Evolutionary conservation across 2,113 vertebrate genomes (phyloP).

Genomic region (Gnathonemus echidnorhynchus): DNA sequence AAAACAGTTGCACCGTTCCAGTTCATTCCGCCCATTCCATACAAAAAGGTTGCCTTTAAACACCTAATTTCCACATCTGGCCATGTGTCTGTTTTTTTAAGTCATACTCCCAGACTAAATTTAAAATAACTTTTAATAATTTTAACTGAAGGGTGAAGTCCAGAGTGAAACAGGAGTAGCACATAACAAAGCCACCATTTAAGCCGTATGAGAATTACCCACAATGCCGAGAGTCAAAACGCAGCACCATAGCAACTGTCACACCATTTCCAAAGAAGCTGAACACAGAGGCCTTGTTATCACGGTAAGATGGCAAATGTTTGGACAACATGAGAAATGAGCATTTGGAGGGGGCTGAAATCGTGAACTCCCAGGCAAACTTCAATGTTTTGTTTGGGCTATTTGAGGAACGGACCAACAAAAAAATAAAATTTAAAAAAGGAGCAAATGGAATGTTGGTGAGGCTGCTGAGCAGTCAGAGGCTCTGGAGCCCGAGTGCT

Average conservation of each 20-base stretch:
- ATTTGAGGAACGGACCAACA: neutral
- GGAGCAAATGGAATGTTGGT: neutral
- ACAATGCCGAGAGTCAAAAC: neutral
- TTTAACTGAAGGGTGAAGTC: neutral
- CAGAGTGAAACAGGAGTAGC: neutral
- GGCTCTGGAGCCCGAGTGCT: neutral
- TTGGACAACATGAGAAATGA: slow-evolving; percentile 6
- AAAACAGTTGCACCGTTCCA: neutral
- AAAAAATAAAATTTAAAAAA: neutral
- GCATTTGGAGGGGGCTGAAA: neutral
- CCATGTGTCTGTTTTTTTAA: neutral
- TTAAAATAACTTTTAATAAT: neutral
- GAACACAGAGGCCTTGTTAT: slow-evolving; percentile 5
- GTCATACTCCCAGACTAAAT: neutral
- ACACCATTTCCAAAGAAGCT: neutral
- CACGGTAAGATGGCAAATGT: neutral
- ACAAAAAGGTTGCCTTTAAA: neutral
- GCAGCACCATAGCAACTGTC: neutral
- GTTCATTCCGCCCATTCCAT: neutral
- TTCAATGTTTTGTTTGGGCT: neutral
- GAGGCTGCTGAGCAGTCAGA: neutral
- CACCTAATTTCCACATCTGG: neutral
- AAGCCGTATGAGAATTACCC: neutral
- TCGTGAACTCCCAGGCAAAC: neutral
- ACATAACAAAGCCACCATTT: slow-evolving; percentile 7